Evolutionary conservation across 2,113 vertebrate genomes (phyloP).

Genomic region (Brachionichthys hirsutus): DNA sequence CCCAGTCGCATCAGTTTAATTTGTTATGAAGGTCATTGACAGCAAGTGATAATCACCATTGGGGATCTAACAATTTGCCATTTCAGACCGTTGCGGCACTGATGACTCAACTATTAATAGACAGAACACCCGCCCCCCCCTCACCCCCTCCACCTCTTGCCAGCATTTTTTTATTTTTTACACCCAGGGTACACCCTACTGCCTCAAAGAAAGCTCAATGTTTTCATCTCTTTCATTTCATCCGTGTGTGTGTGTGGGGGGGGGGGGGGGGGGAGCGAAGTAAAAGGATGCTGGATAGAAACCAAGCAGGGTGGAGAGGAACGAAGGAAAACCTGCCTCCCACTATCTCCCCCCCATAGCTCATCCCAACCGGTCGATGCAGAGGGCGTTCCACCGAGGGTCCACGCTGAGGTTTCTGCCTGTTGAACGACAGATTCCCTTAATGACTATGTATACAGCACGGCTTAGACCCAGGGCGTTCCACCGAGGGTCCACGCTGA

Average conservation of each 20-base stretch:
- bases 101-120: slow-evolving; percentile 77
- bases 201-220: slow-evolving; percentile 43
- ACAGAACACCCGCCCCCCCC: slow-evolving; percentile 45
- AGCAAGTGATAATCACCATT: slow-evolving; percentile 82
- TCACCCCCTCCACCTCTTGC: slow-evolving; percentile 27
- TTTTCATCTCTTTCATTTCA: slow-evolving; percentile 44
- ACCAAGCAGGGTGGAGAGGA: slow-evolving; percentile 22
- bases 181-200: background rate
- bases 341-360: too few relatives aligned
- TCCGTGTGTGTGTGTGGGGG: slow-evolving; percentile 45
- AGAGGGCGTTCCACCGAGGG: too few relatives aligned
- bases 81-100: slow-evolving; percentile 80
- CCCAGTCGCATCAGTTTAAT: slow-evolving; percentile 85
- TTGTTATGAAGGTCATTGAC: slow-evolving; percentile 84
- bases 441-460: too few relatives aligned
- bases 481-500: too few relatives aligned
- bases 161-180: slow-evolving; percentile 46
- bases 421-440: too few relatives aligned
- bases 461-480: too few relatives aligned
- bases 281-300: slow-evolving; percentile 48
- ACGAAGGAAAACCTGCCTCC: slow-evolving; percentile 35
- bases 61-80: slow-evolving; percentile 82
- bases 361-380: too few relatives aligned
- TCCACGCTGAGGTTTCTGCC: too few relatives aligned
- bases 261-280: slow-evolving; percentile 52